Percentiles rank a stretch among this genome's conserved stretches.
phyloP scores from a whole-genome alignment of 2,113 vertebrate species.

The Hippocampus zosterae region DNA sequence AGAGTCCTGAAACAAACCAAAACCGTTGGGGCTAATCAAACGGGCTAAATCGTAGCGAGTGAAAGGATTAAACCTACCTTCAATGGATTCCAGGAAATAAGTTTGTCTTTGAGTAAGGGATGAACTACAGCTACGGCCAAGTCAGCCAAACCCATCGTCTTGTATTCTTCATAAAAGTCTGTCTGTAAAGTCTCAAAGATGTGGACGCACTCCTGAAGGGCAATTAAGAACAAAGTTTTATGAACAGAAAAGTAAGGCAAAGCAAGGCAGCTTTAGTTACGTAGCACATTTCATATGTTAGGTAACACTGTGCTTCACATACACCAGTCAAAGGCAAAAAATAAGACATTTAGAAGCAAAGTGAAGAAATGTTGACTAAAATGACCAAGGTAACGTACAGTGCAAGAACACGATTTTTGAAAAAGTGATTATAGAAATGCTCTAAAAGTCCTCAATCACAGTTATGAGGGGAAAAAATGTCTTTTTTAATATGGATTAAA shows the following conservation, averaged over 20 bases:
- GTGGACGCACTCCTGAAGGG: slow-evolving; percentile 78
- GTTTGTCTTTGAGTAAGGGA: slow-evolving; percentile 87
- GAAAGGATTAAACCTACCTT: slow-evolving; percentile 67
- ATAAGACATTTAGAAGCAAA: no score
- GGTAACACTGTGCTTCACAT: no score
- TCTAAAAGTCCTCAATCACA: no score
- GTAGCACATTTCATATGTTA: no score
- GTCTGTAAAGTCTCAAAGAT: slow-evolving; percentile 89
- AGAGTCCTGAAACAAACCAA: slow-evolving; percentile 76
- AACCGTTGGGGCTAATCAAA: background rate
- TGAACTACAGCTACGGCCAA: slow-evolving; percentile 89
- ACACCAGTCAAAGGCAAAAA: no score
- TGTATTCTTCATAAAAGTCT: slow-evolving; percentile 92
- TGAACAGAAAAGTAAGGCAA: background rate
- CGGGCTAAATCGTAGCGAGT: background rate
- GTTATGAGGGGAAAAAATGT: no score
- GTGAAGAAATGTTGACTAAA: no score
- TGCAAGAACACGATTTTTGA: no score
- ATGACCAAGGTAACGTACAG: no score
- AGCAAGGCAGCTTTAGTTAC: no score
- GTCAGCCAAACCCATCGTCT: slow-evolving; percentile 84
- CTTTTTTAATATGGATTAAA: no score
- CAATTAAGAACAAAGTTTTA: background rate
- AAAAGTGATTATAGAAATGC: no score
- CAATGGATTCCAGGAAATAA: slow-evolving; percentile 89